Evolutionary conservation across 37 sponge, comb jelly and placozoan species (phyloP), one percentile per base, ranked within the genome.

Genomic region (Ianthella basta): DNA sequence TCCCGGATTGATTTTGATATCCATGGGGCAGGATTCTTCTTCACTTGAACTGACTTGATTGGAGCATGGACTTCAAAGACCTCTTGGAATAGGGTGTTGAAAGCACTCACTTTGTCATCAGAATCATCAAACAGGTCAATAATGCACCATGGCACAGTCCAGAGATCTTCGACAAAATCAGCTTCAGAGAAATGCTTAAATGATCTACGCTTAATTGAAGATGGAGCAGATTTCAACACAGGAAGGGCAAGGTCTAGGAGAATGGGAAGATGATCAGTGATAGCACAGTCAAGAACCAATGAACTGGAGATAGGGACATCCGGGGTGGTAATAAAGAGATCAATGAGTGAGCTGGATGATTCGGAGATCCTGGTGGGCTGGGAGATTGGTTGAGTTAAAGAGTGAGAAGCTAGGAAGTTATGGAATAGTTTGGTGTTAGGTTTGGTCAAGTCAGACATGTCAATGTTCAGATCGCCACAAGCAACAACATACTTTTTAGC

Each of bases 1-100:
- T 70, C 72, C 29, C 72, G 37, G 72, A 70, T 70, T 29, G 20
- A 34, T 70, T 70, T 70, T 30, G 35, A 34, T 12, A 15, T 6
- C 72, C 72, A 70, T 21, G 72, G 37, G 29, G 72, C 72, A 35
- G 36, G 38, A 33, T 33, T 70, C 36, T 33, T 70, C 72, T 70
- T 70, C 37, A 70, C 72, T 70, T 34, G 72, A 34, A 70, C 72
- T 14, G 72, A 70, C 72, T 70, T 70, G 72, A 70, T 27, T 27
- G 72, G 72, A 33, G 72, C 37, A 70, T 70, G 72, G 35, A 70
- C 36, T 27, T 70, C 72, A 70, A 15, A 34, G 36, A 70, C 72
- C 32, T 70, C 72, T 44, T 44, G 50, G 50, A 44, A 44, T 3
- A 44, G 50, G 8, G 50, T 44, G 50, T 44, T 44, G 8, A 44